Base-by-base conservation (phyloP, 92 coral and sea anemone species). In the Epizoanthus illoricatus region DNA sequence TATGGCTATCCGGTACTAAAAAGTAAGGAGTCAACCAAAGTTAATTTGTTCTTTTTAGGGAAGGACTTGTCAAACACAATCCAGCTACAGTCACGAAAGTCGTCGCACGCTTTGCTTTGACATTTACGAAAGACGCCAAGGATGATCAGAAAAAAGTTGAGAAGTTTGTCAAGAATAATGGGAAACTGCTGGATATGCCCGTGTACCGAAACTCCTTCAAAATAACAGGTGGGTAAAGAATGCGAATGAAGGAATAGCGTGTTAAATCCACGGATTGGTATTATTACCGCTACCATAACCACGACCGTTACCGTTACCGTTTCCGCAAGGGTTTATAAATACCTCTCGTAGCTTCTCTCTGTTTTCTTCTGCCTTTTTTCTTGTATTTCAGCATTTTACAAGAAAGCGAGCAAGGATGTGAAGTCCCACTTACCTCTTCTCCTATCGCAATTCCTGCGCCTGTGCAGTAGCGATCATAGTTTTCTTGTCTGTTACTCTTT, bases 151-250 rank as follows among this genome's bases (percentile, higher is more conserved):
- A 90, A 11, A 90, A 58, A 67, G 59, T 96, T 21, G 85, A 65
- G 55, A 84, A 82, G 52, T 65, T 81, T 71, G 94, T 96, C 2
- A 75, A 85, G 52, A 87, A 81, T 18, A 70, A 74, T 3, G 97
- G 92, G 42, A 81, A 80, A 74, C 93, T 96, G n/a, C 85, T 90
- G 57, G 99, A 96, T 57, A 93, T 96, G 99, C 99, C 99, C 0
- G 98, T 92, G 36, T 96, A 87, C 82, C 87, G 80, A 52, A 41
- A 90, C 39, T 93, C 98, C 17, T 85, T 96, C 7, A 89, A 91
- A 33, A 74, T 96, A 23, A 67, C 82, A 68, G 99, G 99, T 91
- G 66, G 19, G 76, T 28, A 17, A 41, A 20, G 12, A 41, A 45
- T 1, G 28, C 21, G 10, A n/a, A 67, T 18, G 33, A 24, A 6